Conservation (phyloP, 1,140 invertebrate species). For the Homarus americanus region DNA sequence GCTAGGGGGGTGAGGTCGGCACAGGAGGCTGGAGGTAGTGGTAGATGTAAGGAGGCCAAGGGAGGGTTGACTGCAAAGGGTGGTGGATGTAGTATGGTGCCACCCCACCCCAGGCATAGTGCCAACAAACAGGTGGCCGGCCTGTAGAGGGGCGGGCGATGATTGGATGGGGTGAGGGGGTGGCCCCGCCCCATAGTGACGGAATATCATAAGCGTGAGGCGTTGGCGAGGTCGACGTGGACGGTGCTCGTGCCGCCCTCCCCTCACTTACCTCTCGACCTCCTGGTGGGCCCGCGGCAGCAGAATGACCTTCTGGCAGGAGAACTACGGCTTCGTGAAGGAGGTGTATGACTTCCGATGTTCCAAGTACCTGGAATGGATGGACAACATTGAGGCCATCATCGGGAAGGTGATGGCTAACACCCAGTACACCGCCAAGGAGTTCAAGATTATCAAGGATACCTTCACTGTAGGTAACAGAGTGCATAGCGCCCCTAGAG, state of each 20-base stretch:
- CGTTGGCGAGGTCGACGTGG: slow-evolving; percentile 35
- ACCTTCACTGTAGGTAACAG: slow-evolving; percentile 75
- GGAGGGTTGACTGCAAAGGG: too few relatives aligned
- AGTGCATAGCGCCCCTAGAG: not conserved
- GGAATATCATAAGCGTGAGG: slow-evolving; percentile 12
- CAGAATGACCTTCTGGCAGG: slow-evolving; percentile 76
- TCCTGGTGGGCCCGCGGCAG: slow-evolving; percentile 32
- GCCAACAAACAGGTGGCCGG: slow-evolving; percentile 59
- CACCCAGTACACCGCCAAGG: slow-evolving; percentile 75
- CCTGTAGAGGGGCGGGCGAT: slow-evolving; percentile 11
- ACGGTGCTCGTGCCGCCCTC: not conserved
- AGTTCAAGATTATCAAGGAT: slow-evolving; percentile 76
- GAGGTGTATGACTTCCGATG: slow-evolving; percentile 75
- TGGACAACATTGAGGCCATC: slow-evolving; percentile 76
- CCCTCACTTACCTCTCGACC: slow-evolving; percentile 49
- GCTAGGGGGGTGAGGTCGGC: too few relatives aligned
- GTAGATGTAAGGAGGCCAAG: too few relatives aligned
- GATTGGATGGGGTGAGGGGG: slow-evolving; percentile 31
- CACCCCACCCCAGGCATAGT: slow-evolving; percentile 30
- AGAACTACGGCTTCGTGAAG: slow-evolving; percentile 76
- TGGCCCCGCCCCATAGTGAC: slow-evolving; percentile 40
- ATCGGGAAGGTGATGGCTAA: slow-evolving; percentile 76
- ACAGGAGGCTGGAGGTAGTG: too few relatives aligned
- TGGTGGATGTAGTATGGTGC: not conserved
- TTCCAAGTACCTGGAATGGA: slow-evolving; percentile 76